These are phyloP conservation scores for Mesopsocus fuscifrons DNA, from an alignment of 2,888 invertebrate genomes.

Conservation along the genomic window DNA sequence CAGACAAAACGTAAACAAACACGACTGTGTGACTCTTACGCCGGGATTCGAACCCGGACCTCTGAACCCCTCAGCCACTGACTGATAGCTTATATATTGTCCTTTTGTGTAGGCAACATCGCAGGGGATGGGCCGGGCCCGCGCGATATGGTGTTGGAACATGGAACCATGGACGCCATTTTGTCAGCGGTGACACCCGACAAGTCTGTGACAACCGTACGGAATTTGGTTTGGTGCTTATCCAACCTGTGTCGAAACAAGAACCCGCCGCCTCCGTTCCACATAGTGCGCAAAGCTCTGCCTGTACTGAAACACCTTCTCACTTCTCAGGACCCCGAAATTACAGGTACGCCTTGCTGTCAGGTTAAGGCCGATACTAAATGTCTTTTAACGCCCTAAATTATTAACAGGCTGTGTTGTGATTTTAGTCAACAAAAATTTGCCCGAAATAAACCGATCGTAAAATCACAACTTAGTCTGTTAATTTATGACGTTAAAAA, in stretches of 20 bases:
- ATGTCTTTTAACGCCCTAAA: too few relatives aligned
- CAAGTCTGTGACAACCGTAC: slow-evolving; percentile 38
- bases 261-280: slow-evolving; percentile 72
- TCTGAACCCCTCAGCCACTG: too few relatives aligned
- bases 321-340: slow-evolving; percentile 48
- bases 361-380: too few relatives aligned
- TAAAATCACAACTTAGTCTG: too few relatives aligned
- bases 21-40: too few relatives aligned
- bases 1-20: too few relatives aligned
- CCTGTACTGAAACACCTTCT: slow-evolving; percentile 60
- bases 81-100: background rate
- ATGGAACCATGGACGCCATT: slow-evolving; percentile 52
- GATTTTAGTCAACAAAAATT: too few relatives aligned
- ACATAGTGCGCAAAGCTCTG: slow-evolving; percentile 49
- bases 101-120: slow-evolving; percentile 50
- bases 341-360: slow-evolving; percentile 39
- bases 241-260: slow-evolving; percentile 91
- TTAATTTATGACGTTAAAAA: too few relatives aligned
- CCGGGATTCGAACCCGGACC: too few relatives aligned
- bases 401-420: too few relatives aligned
- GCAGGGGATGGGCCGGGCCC: slow-evolving; percentile 73
- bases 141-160: slow-evolving; percentile 59
- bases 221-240: slow-evolving; percentile 84
- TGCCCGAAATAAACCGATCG: too few relatives aligned
- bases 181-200: slow-evolving; percentile 43